Conservation (phyloP, 2,797 vertebrate species). For the Harpagifer antarcticus region DNA sequence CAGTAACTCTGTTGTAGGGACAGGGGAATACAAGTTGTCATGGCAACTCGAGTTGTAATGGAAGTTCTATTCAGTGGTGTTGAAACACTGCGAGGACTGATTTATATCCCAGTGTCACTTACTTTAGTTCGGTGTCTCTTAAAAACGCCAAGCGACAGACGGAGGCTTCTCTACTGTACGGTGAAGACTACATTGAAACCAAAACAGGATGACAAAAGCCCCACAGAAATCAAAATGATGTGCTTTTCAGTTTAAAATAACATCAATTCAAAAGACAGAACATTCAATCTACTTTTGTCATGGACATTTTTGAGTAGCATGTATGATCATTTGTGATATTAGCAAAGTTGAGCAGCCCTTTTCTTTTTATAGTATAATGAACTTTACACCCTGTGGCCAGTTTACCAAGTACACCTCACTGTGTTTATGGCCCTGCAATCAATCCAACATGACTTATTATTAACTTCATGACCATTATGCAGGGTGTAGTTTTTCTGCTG, state of each 20-base stretch:
- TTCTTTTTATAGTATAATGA: neutral
- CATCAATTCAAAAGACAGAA: too few relatives aligned
- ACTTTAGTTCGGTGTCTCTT: neutral
- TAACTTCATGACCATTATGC: neutral
- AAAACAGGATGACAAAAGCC: neutral
- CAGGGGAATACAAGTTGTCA: slow-evolving; percentile 39
- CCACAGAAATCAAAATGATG: too few relatives aligned
- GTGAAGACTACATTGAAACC: neutral
- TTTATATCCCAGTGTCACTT: neutral
- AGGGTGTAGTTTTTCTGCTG: neutral
- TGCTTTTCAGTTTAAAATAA: too few relatives aligned
- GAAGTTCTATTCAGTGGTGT: slow-evolving; percentile 34
- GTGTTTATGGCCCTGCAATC: neutral
- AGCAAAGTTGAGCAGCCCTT: too few relatives aligned
- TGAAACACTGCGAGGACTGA: neutral
- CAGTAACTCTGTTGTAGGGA: slow-evolving; percentile 12
- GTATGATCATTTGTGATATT: too few relatives aligned
- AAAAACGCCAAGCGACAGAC: neutral
- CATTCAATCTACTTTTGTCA: too few relatives aligned
- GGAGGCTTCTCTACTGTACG: too few relatives aligned
- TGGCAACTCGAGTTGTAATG: slow-evolving; percentile 53
- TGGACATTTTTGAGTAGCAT: too few relatives aligned
- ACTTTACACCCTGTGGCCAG: too few relatives aligned
- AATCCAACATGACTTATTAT: neutral
- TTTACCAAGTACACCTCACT: too few relatives aligned